These are phyloP conservation scores for Ochropleura plecta DNA, from an alignment of 2,888 invertebrate genomes.

Conservation along the genomic window DNA sequence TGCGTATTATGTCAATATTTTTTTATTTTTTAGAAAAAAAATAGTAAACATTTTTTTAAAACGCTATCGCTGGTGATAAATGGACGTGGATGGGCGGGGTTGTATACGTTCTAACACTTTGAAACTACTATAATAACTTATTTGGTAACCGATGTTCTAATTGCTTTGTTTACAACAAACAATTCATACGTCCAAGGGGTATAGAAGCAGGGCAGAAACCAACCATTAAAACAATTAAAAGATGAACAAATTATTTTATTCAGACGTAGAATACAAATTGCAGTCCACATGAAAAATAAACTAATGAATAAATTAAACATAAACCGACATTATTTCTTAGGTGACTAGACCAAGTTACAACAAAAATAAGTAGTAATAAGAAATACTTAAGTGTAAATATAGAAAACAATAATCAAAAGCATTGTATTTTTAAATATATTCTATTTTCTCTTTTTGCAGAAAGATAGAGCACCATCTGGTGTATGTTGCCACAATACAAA, in stretches of 20 bases:
- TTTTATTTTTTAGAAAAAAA: background rate
- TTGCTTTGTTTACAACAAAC: background rate
- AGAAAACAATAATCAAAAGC: constrained; percentile 16
- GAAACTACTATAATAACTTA: too few relatives aligned
- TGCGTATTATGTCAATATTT: too few relatives aligned
- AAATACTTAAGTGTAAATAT: constrained; percentile 13
- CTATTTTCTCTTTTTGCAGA: background rate
- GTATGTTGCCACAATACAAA: background rate
- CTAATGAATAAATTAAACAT: constrained; percentile 45
- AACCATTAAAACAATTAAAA: constrained; percentile 6
- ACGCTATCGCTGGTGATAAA: too few relatives aligned
- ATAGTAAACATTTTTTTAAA: background rate
- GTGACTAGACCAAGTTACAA: constrained; percentile 42
- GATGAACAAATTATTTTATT: background rate
- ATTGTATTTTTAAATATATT: constrained; percentile 13
- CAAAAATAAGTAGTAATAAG: constrained; percentile 39
- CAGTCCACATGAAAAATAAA: constrained; percentile 9
- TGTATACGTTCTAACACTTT: background rate
- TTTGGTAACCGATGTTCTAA: background rate
- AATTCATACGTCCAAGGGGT: background rate
- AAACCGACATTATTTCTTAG: constrained; percentile 35
- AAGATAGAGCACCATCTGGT: background rate
- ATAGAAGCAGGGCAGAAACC: background rate
- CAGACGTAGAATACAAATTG: background rate
- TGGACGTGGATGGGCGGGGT: background rate